A percentile compares a stretch with the other conserved stretches of the same genome.
Evolutionary conservation across 2,113 vertebrate genomes (phyloP).

Genomic region (Megaceryle maxima): DNA sequence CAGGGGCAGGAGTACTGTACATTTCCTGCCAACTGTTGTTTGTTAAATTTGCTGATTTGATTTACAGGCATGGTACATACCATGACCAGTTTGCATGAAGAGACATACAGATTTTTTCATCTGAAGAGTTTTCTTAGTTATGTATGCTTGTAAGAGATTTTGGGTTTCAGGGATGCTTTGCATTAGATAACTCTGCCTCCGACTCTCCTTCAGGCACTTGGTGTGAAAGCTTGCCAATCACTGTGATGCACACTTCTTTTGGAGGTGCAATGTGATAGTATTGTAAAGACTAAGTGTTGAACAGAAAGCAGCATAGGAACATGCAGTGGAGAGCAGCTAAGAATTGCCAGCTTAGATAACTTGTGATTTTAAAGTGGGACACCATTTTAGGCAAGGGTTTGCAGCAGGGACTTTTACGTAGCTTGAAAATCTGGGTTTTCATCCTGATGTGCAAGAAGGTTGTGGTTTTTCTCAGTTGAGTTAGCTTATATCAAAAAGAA

Average conservation of each 20-base stretch:
- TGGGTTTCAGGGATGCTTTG: background rate
- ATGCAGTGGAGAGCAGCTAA: background rate
- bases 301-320: background rate
- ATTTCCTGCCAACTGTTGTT: conserved; percentile 54
- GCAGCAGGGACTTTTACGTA: background rate
- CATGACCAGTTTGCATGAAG: background rate
- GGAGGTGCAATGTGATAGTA: background rate
- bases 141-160: background rate
- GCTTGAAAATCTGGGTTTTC: background rate
- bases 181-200: background rate
- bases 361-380: background rate
- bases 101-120: background rate
- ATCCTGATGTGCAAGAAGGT: background rate
- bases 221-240: background rate
- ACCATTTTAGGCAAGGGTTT: background rate
- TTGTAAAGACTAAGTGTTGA: background rate
- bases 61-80: background rate
- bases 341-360: background rate
- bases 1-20: background rate
- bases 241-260: background rate
- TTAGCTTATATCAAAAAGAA: background rate
- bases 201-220: background rate
- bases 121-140: background rate
- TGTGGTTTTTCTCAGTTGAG: background rate
- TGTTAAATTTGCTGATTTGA: conserved; percentile 58